phyloP scores from a whole-genome alignment of 1,140 invertebrate species.

The Apocrypta bakeri region DNA sequence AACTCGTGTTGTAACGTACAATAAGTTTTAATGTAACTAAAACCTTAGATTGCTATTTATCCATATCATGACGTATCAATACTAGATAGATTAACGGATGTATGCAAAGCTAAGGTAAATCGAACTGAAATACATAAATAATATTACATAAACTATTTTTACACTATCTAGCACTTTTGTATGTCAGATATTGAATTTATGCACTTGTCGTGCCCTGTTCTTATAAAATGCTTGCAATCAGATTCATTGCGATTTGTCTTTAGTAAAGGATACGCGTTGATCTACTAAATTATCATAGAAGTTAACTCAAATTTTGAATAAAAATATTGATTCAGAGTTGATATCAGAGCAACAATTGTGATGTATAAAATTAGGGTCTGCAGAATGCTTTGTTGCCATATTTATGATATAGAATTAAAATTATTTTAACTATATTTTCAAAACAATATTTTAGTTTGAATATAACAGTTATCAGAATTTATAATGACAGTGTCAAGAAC shows the following conservation, averaged over 20 bases:
- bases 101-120: not conserved
- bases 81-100: not conserved
- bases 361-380: constrained; percentile 36
- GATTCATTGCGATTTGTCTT: not conserved
- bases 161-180: not conserved
- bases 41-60: not conserved
- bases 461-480: not conserved
- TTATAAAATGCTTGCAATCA: not conserved
- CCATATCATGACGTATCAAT: not conserved
- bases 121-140: not conserved
- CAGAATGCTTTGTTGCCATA: constrained; percentile 28
- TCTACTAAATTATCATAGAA: not conserved
- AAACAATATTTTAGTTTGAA: not conserved
- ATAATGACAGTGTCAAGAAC: not conserved
- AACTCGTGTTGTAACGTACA: too few relatives aligned
- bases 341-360: constrained; percentile 33
- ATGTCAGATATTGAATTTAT: constrained; percentile 6
- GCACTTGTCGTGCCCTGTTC: not conserved
- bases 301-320: not conserved
- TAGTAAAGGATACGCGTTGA: not conserved
- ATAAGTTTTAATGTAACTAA: not conserved
- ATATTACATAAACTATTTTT: not conserved
- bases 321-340: not conserved
- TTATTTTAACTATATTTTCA: not conserved
- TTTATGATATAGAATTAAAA: not conserved